Conservation (phyloP, 2,113 vertebrate genomes). For the Anguilla japonica region DNA sequence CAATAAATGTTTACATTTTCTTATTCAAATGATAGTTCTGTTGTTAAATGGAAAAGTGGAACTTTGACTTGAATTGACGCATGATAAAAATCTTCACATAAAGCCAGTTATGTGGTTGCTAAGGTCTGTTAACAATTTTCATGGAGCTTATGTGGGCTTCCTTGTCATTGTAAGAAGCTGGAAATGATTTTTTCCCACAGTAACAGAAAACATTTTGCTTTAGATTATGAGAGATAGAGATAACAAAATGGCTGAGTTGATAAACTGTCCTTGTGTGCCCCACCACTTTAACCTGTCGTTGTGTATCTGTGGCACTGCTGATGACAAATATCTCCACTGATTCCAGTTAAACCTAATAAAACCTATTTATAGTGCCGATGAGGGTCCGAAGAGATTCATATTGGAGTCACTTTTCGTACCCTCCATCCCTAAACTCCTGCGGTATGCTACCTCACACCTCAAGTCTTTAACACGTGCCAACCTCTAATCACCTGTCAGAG, state of each 20-base stretch:
- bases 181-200: background rate
- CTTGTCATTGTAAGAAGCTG: background rate
- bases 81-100: background rate
- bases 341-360: slow-evolving; percentile 65
- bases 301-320: slow-evolving; percentile 45
- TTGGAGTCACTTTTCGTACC: slow-evolving; percentile 49
- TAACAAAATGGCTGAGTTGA: too few species aligned
- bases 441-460: background rate
- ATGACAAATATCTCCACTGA: slow-evolving; percentile 53
- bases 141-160: background rate
- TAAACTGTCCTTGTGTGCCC: slow-evolving; percentile 12
- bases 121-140: background rate
- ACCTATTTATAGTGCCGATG: slow-evolving; percentile 60
- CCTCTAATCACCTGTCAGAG: too few species aligned
- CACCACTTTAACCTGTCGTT: background rate
- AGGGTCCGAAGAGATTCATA: slow-evolving; percentile 50
- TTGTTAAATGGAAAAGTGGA: background rate
- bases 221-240: too few species aligned
- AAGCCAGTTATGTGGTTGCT: background rate
- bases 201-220: background rate
- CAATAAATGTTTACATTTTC: slow-evolving; percentile 80
- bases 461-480: too few species aligned
- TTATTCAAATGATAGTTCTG: slow-evolving; percentile 45
- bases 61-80: background rate
- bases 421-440: background rate